phyloP scores from a whole-genome alignment of 2,113 vertebrate species.

The Albula glossodonta region DNA sequence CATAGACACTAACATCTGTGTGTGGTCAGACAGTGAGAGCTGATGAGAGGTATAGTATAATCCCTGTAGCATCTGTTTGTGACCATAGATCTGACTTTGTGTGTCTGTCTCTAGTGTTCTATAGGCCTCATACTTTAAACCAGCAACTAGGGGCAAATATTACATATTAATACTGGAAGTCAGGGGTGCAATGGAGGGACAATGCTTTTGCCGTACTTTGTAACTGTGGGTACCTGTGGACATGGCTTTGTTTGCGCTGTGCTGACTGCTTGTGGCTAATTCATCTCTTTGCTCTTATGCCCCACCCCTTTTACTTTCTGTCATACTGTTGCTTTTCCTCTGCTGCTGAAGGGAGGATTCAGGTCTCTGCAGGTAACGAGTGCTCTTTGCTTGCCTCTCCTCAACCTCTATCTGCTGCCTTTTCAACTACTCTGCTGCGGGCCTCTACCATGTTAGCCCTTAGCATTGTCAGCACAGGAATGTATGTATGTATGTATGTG shows the following conservation, averaged over 20 bases:
- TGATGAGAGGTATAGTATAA: neutral
- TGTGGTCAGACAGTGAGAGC: no score
- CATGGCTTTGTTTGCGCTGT: neutral
- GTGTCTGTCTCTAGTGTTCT: constrained; percentile 76
- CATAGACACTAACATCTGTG: no score
- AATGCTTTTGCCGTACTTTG: neutral
- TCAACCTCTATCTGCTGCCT: constrained; percentile 25
- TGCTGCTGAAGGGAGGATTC: constrained; percentile 94
- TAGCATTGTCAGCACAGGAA: no score
- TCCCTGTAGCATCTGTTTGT: neutral
- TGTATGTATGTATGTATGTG: constrained; percentile 1
- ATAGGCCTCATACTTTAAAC: constrained; percentile 81
- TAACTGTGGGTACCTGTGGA: neutral
- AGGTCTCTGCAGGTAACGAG: constrained; percentile 93
- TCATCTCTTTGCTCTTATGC: constrained; percentile 39
- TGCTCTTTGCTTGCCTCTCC: constrained; percentile 11
- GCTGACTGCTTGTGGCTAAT: constrained; percentile 15
- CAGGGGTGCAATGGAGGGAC: neutral
- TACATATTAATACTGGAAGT: neutral
- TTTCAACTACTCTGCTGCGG: constrained; percentile 38
- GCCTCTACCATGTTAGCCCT: constrained; percentile 31
- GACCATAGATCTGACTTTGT: constrained; percentile 48
- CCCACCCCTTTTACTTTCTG: constrained; percentile 51
- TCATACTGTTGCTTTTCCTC: constrained; percentile 67
- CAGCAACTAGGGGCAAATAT: constrained; percentile 69